Base-by-base conservation (phyloP, 2,797 vertebrate species). In the Leucoraja ocellata region DNA sequence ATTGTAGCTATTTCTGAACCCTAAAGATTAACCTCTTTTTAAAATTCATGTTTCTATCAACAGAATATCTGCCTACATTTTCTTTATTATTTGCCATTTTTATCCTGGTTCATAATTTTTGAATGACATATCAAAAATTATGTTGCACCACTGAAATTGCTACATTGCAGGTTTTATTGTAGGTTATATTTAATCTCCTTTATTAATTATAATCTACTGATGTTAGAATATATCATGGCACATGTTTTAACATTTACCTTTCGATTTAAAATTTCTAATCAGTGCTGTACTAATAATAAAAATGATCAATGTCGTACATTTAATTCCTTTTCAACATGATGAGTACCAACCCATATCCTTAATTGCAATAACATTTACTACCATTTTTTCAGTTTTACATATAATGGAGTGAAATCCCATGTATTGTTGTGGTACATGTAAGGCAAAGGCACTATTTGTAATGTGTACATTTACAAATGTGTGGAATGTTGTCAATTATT, bases 401-500 rank as follows among this genome's bases (percentile, higher is more conserved):
- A 71, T 36, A 18, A 25, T 74, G 68, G 39, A n/a, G 36, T 92
- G 71, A 54, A 71, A 92, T n/a, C 39, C 25, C 71, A 91, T 36
- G 25, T 0, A 58, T 25, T 63, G 18, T 90, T 90, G 63, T 21
- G 54, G 23, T 83, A 76, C 39, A 39, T n/a, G 90, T 58, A 76
- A 58, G 46, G 4, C 32, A 6, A 74, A 39, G 21, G 28, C 71
- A 92, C 71, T 3, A 23, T 71, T 71, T 91, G 88, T 91, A 71
- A 71, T 46, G 68, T 76, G 8, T 76, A 14, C 73, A 54, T 46
- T 92, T 39, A 92, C 90, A 92, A 92, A 76, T 74, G 71, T 92
- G 39, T 76, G 90, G 68, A 92, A 92, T 74, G 71, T 92, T 76
- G 90, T 76, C 90, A 92, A 14, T 76, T 25, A 92, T 92, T 73